Conservation (phyloP, 2,888 invertebrate species). For the Baronia brevicornis region DNA sequence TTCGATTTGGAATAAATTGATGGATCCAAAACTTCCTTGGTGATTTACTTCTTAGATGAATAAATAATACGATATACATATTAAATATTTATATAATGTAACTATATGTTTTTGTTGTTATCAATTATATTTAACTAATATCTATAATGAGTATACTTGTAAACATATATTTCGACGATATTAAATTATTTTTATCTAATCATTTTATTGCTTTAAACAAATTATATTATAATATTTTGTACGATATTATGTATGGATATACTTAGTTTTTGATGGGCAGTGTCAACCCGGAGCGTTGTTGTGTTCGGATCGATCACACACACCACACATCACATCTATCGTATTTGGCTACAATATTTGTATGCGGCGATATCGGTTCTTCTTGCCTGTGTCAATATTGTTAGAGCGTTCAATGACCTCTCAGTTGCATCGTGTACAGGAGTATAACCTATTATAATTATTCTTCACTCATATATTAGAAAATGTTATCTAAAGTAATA, state of each 20-base stretch:
- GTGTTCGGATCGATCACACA: slow-evolving; percentile 17
- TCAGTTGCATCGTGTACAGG: slow-evolving; percentile 38
- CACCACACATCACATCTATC: slow-evolving; percentile 35
- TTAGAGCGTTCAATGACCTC: slow-evolving; percentile 52
- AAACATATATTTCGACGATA: slow-evolving; percentile 4
- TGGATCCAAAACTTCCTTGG: slow-evolving; percentile 34
- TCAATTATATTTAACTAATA: background rate
- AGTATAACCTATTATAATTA: slow-evolving; percentile 24
- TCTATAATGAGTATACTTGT: too few species aligned
- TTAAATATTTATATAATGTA: slow-evolving; percentile 10
- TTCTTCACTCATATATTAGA: slow-evolving; percentile 1
- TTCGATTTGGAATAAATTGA: slow-evolving; percentile 57
- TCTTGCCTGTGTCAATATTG: slow-evolving; percentile 57
- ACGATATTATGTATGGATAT: too few species aligned
- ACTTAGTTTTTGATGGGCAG: background rate
- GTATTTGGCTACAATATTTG: slow-evolving; percentile 61
- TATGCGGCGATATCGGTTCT: slow-evolving; percentile 53
- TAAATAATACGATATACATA: slow-evolving; percentile 9
- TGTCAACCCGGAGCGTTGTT: slow-evolving; percentile 8
- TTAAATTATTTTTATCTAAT: slow-evolving; percentile 12
- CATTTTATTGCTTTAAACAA: background rate
- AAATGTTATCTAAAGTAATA: background rate
- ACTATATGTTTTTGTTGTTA: background rate
- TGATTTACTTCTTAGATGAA: slow-evolving; percentile 30
- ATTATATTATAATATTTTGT: slow-evolving; percentile 1